Conservation (phyloP, 2,888 invertebrate species). For the Drosophila kuntzei region DNA sequence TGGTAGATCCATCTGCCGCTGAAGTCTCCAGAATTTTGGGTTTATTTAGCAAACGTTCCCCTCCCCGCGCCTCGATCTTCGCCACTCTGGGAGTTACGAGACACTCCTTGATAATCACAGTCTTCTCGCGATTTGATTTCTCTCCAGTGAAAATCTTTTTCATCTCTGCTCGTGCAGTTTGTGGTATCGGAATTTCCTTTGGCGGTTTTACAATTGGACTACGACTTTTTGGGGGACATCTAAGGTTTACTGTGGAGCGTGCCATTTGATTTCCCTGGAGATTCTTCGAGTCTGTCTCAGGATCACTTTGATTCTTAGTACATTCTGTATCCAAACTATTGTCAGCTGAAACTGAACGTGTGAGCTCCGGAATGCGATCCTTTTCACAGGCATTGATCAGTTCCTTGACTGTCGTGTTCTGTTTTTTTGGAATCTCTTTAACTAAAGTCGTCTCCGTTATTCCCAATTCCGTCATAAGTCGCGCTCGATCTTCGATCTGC, state of each 20-base stretch:
- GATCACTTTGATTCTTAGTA: not conserved
- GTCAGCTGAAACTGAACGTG: slow-evolving; percentile 15
- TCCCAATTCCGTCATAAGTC: slow-evolving; percentile 18
- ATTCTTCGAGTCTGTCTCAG: not conserved
- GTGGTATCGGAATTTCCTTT: not conserved
- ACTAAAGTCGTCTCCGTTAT: not conserved
- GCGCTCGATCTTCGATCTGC: slow-evolving; percentile 22
- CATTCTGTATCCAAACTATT: not conserved
- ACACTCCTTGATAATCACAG: slow-evolving; percentile 4
- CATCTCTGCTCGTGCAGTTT: slow-evolving; percentile 1
- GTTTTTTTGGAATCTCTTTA: not conserved
- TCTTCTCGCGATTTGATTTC: not conserved
- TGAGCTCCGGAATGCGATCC: not conserved
- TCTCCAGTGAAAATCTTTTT: not conserved
- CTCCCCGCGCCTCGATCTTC: not conserved
- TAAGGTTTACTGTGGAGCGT: slow-evolving; percentile 2
- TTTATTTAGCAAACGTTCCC: not conserved
- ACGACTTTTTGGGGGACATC: not conserved
- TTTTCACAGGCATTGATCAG: not conserved
- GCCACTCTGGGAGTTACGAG: not conserved
- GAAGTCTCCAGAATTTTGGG: not conserved
- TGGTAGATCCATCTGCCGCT: not conserved
- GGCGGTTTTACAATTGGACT: not conserved
- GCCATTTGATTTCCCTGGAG: not conserved
- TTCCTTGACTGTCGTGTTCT: not conserved